A percentile compares a stretch with the other conserved stretches of the same genome.
Conservation (phyloP, 2,888 invertebrate species). For the Beris chalybata region DNA sequence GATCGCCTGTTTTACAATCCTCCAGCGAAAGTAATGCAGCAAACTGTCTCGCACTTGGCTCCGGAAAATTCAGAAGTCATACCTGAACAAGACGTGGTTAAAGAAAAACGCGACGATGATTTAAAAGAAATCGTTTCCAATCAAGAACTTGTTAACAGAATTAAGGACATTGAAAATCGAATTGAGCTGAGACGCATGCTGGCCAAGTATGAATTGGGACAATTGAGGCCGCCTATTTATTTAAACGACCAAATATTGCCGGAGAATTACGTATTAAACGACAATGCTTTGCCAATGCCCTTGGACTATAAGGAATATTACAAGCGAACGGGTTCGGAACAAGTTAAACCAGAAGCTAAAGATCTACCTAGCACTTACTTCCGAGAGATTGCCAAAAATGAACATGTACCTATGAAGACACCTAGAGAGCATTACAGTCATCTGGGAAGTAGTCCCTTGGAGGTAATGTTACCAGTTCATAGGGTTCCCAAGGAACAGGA, state of each 20-base stretch:
- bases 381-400: conserved; percentile 57
- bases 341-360: conserved; percentile 44
- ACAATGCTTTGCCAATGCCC: conserved; percentile 1
- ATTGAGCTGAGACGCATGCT: conserved; percentile 52
- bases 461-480: conserved; percentile 37
- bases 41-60: conserved; percentile 24
- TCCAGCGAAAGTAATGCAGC: conserved; percentile 34
- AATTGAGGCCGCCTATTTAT: conserved; percentile 35
- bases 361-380: conserved; percentile 53
- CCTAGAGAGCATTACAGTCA: conserved; percentile 6
- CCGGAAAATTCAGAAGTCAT: background rate
- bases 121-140: conserved; percentile 44
- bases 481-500: conserved; percentile 33
- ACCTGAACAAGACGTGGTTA: conserved; percentile 40
- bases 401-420: conserved; percentile 46
- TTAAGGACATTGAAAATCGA: conserved; percentile 48
- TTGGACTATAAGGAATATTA: conserved; percentile 56
- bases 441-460: conserved; percentile 29
- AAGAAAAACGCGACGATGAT: conserved; percentile 44
- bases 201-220: conserved; percentile 41
- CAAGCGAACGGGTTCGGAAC: conserved; percentile 42
- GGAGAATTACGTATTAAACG: conserved; percentile 14
- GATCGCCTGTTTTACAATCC: conserved; percentile 41
- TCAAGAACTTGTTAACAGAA: conserved; percentile 45
- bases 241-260: conserved; percentile 32